Conservation (phyloP, 2,888 invertebrate genomes). For the Andrena fulva region DNA sequence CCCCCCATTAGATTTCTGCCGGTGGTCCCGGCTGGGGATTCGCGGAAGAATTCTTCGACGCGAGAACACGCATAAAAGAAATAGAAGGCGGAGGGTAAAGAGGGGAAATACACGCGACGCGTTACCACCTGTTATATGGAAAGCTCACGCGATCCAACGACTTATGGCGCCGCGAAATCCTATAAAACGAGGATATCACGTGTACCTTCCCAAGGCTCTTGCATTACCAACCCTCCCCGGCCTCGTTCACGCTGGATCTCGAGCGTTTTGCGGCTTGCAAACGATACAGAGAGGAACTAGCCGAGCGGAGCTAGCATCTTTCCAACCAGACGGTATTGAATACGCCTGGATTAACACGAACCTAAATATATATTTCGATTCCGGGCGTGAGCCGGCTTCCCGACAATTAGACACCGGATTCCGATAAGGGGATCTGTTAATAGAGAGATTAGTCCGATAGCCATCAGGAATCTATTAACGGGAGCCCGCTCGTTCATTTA, state of each 20-base stretch:
- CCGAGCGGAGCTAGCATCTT: not conserved
- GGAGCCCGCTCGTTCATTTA: not conserved
- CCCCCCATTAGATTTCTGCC: not conserved
- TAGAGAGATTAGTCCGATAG: conserved; percentile 30
- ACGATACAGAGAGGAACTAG: not conserved
- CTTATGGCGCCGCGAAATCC: conserved; percentile 46
- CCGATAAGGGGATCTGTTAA: conserved; percentile 44
- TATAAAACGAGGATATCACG: conserved; percentile 40
- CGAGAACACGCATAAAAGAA: conserved; percentile 23
- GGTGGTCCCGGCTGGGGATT: not conserved
- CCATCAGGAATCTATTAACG: conserved; percentile 40
- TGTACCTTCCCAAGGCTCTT: conserved; percentile 33
- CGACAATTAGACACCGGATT: conserved; percentile 44
- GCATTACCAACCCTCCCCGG: not conserved
- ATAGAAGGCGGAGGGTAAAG: not conserved
- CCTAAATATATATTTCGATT: conserved; percentile 22
- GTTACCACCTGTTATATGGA: conserved; percentile 57
- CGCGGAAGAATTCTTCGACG: conserved; percentile 16
- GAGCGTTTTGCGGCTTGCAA: conserved; percentile 12
- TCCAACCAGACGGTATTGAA: conserved; percentile 10
- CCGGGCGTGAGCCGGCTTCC: not conserved
- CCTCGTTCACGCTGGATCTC: conserved; percentile 4
- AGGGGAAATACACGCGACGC: conserved; percentile 25
- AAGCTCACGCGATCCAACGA: conserved; percentile 57
- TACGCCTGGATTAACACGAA: conserved; percentile 13